A percentile compares a stretch with the other conserved stretches of the same genome.
Conservation (phyloP, 2,113 vertebrate species). For the Gila orcuttii region DNA sequence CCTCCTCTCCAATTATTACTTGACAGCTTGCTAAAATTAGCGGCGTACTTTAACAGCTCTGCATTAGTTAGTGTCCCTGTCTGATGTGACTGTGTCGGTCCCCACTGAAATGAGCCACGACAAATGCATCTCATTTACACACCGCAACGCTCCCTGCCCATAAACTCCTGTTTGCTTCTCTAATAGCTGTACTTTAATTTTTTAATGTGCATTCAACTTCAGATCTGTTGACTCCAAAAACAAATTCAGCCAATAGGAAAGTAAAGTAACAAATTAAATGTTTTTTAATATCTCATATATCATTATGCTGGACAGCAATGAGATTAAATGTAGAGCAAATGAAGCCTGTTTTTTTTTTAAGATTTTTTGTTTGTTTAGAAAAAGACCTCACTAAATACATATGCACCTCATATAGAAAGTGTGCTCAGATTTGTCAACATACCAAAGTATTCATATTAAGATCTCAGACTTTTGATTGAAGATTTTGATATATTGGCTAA, state of each 20-base stretch:
- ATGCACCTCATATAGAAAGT: neutral
- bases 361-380: neutral
- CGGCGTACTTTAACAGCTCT: conserved; percentile 19
- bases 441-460: neutral
- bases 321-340: neutral
- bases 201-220: neutral
- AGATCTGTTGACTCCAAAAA: neutral
- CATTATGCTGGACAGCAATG: neutral
- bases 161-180: neutral
- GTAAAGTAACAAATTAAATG: neutral
- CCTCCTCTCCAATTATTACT: conserved; percentile 35
- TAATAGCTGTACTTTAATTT: neutral
- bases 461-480: neutral
- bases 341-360: neutral
- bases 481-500: neutral
- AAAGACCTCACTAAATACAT: neutral
- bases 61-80: conserved; percentile 37
- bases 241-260: neutral
- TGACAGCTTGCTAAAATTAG: conserved; percentile 37
- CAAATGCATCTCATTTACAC: conserved; percentile 36
- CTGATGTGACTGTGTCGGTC: neutral
- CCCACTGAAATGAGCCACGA: conserved; percentile 4
- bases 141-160: neutral
- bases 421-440: neutral
- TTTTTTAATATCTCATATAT: neutral